Evolutionary conservation across 2,888 invertebrate species (phyloP).

Genomic region (Dione vanillae): DNA sequence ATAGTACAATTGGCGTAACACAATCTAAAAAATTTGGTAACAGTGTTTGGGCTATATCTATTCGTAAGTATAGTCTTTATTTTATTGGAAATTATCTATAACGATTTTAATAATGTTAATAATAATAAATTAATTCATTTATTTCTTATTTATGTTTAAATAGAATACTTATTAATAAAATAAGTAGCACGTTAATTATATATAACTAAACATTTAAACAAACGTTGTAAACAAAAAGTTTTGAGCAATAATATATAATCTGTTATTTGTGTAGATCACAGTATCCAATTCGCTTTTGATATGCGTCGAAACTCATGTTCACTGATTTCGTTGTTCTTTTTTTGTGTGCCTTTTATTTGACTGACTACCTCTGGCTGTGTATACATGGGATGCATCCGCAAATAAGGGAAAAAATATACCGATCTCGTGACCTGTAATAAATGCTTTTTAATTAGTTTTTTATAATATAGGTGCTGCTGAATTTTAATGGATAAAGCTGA

Average conservation of each 20-base stretch:
- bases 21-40: too few species aligned
- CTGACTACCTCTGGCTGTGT: background rate
- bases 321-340: background rate
- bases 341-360: background rate
- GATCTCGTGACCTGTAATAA: background rate
- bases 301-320: background rate
- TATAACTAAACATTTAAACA: background rate
- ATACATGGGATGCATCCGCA: background rate
- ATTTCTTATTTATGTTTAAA: too few species aligned
- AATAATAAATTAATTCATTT: too few species aligned
- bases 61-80: too few species aligned
- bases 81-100: too few species aligned
- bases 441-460: background rate
- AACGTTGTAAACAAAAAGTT: too few species aligned
- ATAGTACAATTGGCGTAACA: too few species aligned
- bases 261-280: background rate
- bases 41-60: too few species aligned
- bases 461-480: background rate
- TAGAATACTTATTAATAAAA: too few species aligned
- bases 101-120: too few species aligned
- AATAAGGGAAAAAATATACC: background rate
- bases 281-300: slow-evolving; percentile 4
- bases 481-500: too few species aligned
- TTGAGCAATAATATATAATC: background rate
- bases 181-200: too few species aligned